These are phyloP conservation scores for Neosilurus mollespiculum DNA, from an alignment of 2,797 vertebrate species.

Conservation along the genomic window DNA sequence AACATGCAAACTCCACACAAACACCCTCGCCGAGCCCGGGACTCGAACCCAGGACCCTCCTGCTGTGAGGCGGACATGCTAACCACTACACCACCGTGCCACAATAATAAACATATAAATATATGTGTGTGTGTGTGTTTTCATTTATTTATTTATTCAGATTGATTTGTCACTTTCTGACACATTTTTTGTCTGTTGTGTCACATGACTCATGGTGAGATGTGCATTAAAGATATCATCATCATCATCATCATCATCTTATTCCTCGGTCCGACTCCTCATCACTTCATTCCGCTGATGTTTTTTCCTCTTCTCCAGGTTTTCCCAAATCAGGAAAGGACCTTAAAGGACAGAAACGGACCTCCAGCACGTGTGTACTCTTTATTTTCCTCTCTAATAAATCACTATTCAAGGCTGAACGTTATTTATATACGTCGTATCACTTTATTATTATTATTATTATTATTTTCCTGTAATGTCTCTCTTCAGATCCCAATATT, in stretches of 20 bases:
- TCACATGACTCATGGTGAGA: background rate
- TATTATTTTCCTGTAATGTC: background rate
- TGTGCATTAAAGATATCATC: background rate
- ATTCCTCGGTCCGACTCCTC: background rate
- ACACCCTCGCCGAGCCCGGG: too few species aligned
- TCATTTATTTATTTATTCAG: too few species aligned
- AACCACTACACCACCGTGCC: too few species aligned
- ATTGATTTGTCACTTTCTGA: too few species aligned
- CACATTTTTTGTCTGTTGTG: background rate
- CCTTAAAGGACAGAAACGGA: conserved; percentile 64
- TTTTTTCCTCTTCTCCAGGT: conserved; percentile 65
- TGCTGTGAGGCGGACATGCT: too few species aligned
- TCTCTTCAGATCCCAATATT: conserved; percentile 72
- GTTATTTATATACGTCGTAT: background rate
- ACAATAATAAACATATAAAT: too few species aligned
- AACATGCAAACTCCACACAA: too few species aligned
- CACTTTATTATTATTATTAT: background rate
- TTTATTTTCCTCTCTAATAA: background rate
- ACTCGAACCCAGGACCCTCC: too few species aligned
- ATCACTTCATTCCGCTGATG: background rate
- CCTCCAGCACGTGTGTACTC: conserved; percentile 63
- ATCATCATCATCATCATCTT: background rate
- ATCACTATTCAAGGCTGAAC: background rate
- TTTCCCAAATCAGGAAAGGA: conserved; percentile 72
- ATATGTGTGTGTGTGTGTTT: too few species aligned